These are phyloP conservation scores for Gavia stellata DNA, from an alignment of 2,113 vertebrate genomes.

Conservation along the genomic window DNA sequence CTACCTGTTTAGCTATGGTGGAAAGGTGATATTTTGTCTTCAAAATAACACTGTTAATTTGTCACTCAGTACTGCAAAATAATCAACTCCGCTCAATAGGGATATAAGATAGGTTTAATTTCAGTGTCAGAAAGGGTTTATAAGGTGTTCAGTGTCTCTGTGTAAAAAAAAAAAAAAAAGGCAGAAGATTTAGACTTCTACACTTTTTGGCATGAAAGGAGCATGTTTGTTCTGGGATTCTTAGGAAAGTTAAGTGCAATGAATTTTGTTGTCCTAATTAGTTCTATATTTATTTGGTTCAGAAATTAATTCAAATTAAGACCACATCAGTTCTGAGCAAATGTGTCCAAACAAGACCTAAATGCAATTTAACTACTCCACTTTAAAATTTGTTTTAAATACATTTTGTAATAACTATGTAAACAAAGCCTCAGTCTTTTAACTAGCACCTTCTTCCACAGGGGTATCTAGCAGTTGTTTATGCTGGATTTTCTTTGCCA, in stretches of 20 bases:
- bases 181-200: neutral
- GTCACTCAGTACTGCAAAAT: neutral
- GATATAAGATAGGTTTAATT: neutral
- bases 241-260: neutral
- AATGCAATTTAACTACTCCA: neutral
- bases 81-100: neutral
- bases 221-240: neutral
- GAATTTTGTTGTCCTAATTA: neutral
- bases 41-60: neutral
- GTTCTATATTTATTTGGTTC: neutral
- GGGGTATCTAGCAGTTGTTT: neutral
- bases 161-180: neutral
- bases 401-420: neutral
- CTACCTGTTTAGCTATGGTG: neutral
- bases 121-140: neutral
- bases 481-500: neutral
- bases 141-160: neutral
- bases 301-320: neutral
- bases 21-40: neutral
- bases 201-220: neutral
- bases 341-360: neutral
- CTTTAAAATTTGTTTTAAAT: neutral
- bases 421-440: neutral
- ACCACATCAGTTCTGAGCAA: neutral
- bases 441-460: neutral